phyloP scores from a whole-genome alignment of 2,113 vertebrate species.

The Albula goreensis region DNA sequence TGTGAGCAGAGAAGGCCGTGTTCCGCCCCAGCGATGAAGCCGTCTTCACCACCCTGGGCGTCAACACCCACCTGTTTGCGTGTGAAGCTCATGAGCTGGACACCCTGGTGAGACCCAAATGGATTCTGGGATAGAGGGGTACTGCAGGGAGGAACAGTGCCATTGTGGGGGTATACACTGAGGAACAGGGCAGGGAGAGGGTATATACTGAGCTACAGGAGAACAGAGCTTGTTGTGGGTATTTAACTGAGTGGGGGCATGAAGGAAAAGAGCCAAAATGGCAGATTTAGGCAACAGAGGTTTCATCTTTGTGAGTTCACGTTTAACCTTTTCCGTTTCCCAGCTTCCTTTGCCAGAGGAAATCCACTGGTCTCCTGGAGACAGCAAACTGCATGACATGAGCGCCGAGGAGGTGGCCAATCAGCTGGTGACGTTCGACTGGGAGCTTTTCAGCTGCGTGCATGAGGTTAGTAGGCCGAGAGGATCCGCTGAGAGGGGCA shows the following conservation, averaged over 20 bases:
- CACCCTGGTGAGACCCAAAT: slow-evolving; percentile 76
- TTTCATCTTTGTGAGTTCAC: neutral
- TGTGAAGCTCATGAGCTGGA: slow-evolving; percentile 85
- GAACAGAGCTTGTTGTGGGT: no score
- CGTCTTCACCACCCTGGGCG: slow-evolving; percentile 93
- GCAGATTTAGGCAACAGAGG: no score
- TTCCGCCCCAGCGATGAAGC: slow-evolving; percentile 93
- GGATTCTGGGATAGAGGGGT: neutral
- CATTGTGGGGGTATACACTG: neutral
- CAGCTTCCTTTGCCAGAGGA: slow-evolving; percentile 92
- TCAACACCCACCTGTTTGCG: slow-evolving; percentile 95
- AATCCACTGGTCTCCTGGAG: slow-evolving; percentile 88
- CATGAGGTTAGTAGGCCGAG: slow-evolving; percentile 76
- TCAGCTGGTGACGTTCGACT: slow-evolving; percentile 91
- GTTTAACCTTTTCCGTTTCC: neutral
- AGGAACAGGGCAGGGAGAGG: no score
- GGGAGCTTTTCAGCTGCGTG: slow-evolving; percentile 95
- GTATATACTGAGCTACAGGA: neutral
- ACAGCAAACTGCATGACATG: slow-evolving; percentile 90
- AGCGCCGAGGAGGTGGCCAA: slow-evolving; percentile 92
- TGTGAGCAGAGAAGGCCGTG: slow-evolving; percentile 81
- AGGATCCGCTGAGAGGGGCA: neutral
- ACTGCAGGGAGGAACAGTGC: no score
- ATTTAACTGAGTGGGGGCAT: no score
- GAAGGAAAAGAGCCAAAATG: neutral